A percentile compares a stretch with the other conserved stretches of the same genome.
These are phyloP conservation scores for Bimastos eiseni DNA, from an alignment of 2,888 invertebrate genomes.

Conservation along the genomic window DNA sequence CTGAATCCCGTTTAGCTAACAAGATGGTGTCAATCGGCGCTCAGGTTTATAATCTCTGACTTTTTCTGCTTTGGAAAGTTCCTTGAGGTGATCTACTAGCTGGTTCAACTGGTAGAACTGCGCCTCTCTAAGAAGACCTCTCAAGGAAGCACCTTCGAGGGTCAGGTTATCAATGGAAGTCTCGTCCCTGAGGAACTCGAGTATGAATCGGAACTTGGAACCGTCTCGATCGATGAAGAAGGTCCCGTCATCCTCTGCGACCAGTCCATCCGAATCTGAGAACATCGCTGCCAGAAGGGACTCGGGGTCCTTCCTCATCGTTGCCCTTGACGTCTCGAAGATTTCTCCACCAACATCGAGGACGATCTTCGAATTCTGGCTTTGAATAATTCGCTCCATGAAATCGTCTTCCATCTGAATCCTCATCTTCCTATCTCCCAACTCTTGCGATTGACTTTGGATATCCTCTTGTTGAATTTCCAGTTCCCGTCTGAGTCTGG, in stretches of 20 bases:
- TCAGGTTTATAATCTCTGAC: neutral
- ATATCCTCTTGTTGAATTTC: neutral
- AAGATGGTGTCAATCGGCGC: neutral
- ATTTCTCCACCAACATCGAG: slow-evolving; percentile 48
- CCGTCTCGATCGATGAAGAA: neutral
- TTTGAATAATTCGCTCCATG: slow-evolving; percentile 36
- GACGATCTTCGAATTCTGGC: slow-evolving; percentile 45
- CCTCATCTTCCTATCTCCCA: neutral
- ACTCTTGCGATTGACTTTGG: neutral
- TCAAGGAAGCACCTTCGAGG: slow-evolving; percentile 52
- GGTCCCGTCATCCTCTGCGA: slow-evolving; percentile 46
- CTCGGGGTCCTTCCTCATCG: slow-evolving; percentile 44
- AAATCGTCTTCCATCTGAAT: neutral
- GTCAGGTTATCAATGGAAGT: slow-evolving; percentile 57
- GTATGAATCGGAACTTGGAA: neutral
- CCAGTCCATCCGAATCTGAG: slow-evolving; percentile 45
- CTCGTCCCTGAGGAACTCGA: slow-evolving; percentile 47
- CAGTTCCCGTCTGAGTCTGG: neutral
- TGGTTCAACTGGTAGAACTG: slow-evolving; percentile 46
- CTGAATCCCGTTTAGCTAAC: too few species aligned
- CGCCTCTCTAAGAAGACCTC: slow-evolving; percentile 45
- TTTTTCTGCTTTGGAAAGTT: neutral
- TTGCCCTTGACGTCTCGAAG: slow-evolving; percentile 47
- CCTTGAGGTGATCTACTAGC: slow-evolving; percentile 24
- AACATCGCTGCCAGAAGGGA: slow-evolving; percentile 49